Conservation (phyloP, 2,113 vertebrate species). For the Tachysurus vachellii region DNA sequence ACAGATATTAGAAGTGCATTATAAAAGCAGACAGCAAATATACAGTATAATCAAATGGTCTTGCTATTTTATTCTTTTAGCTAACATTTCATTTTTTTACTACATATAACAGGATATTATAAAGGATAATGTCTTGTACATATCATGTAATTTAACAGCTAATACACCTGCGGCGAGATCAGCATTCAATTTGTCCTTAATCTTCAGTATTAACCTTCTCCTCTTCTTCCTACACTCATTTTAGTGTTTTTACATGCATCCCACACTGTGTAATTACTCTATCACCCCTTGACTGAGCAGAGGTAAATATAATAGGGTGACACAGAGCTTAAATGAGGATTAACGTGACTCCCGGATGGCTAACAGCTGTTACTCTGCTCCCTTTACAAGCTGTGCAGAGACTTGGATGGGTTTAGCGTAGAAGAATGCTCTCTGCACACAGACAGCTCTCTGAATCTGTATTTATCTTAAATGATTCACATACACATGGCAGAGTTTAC, state of each 20-base stretch:
- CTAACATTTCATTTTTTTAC: not conserved
- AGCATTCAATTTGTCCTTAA: not conserved
- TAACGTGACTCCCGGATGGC: conserved; percentile 25
- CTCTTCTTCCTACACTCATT: not conserved
- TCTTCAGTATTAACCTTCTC: not conserved
- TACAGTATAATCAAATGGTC: not conserved
- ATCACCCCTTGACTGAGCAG: conserved; percentile 5
- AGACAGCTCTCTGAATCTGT: conserved; percentile 25
- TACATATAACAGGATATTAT: not conserved
- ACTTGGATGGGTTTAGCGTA: not conserved
- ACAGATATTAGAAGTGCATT: not conserved
- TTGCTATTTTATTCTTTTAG: not conserved
- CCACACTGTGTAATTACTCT: not conserved
- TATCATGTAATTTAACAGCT: not conserved
- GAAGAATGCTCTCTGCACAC: conserved; percentile 34
- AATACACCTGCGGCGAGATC: not conserved
- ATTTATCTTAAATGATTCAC: conserved; percentile 47
- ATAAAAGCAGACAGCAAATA: not conserved
- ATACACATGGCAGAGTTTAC: conserved; percentile 39
- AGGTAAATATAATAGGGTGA: conserved; percentile 4
- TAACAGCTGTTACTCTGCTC: conserved; percentile 54
- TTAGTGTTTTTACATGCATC: not conserved
- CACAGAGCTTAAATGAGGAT: conserved; percentile 15
- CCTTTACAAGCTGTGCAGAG: conserved; percentile 5
- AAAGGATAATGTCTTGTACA: not conserved